Conservation (phyloP, 2,797 vertebrate genomes). For the Clarias platycephalus region DNA sequence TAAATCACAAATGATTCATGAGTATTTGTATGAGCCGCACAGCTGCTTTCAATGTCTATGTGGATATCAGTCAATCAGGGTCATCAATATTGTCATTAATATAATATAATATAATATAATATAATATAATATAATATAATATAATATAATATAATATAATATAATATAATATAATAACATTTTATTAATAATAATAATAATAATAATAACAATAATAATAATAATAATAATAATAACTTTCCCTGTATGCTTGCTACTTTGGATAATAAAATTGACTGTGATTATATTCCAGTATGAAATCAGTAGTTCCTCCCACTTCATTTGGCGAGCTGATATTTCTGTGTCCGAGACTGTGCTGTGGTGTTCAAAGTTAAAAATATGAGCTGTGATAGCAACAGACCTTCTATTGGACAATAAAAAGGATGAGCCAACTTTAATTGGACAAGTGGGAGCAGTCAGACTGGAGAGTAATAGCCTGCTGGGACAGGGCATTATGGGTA, state of each 20-base stretch:
- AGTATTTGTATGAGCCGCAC: not conserved
- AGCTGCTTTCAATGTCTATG: not conserved
- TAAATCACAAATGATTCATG: not conserved
- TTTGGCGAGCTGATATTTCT: slow-evolving; percentile 66
- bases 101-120: not conserved
- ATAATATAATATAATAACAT: not conserved
- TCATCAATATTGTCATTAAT: not conserved
- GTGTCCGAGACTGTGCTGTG: slow-evolving; percentile 49
- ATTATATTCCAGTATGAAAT: not conserved
- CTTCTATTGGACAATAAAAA: slow-evolving; percentile 76
- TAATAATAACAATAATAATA: too few relatives aligned
- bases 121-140: not conserved
- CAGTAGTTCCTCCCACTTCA: slow-evolving; percentile 37
- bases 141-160: not conserved
- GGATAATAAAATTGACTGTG: too few relatives aligned
- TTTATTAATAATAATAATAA: too few relatives aligned
- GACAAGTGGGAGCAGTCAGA: slow-evolving; percentile 62
- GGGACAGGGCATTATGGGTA: slow-evolving; percentile 71
- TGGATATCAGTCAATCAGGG: not conserved
- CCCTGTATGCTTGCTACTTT: too few relatives aligned
- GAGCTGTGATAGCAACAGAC: slow-evolving; percentile 89
- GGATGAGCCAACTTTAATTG: slow-evolving; percentile 71
- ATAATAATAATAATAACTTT: too few relatives aligned
- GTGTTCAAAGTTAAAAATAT: slow-evolving; percentile 89
- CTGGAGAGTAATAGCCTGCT: slow-evolving; percentile 25